Conservation (phyloP, 1,140 invertebrate genomes). For the Neodiprion pinetum region DNA sequence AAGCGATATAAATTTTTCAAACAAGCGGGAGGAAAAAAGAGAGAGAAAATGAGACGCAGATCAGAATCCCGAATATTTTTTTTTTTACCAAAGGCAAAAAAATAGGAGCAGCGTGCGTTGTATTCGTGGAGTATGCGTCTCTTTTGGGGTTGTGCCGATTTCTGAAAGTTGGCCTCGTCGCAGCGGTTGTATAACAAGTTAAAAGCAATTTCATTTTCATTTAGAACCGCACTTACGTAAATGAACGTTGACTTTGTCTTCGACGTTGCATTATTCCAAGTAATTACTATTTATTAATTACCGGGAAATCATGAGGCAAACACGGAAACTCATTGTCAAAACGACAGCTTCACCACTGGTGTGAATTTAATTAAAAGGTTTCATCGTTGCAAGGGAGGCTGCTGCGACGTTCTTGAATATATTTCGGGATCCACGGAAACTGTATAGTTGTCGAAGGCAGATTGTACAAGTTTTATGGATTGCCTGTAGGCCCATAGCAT, state of each 20-base stretch:
- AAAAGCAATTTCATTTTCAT: neutral
- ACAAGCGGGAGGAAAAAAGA: neutral
- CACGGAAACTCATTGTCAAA: neutral
- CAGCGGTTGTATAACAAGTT: neutral
- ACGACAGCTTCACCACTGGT: neutral
- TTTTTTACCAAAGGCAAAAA: no score
- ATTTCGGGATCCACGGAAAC: no score
- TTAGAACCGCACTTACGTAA: neutral
- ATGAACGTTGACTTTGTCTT: neutral
- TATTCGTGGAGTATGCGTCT: no score
- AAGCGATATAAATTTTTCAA: neutral
- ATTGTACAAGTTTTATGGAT: no score
- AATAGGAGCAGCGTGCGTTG: no score
- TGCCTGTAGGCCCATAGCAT: no score
- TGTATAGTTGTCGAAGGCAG: no score
- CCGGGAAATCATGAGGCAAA: neutral
- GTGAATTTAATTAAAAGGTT: neutral
- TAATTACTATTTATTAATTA: slow-evolving; percentile 1
- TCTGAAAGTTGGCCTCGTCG: neutral
- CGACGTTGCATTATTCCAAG: neutral
- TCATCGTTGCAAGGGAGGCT: neutral
- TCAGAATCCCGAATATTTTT: neutral
- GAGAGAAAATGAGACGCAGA: neutral
- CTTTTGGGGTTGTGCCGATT: no score
- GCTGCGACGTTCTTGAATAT: no score